phyloP scores from a whole-genome alignment of 1,140 invertebrate species.

The Melanaphis sacchari region DNA sequence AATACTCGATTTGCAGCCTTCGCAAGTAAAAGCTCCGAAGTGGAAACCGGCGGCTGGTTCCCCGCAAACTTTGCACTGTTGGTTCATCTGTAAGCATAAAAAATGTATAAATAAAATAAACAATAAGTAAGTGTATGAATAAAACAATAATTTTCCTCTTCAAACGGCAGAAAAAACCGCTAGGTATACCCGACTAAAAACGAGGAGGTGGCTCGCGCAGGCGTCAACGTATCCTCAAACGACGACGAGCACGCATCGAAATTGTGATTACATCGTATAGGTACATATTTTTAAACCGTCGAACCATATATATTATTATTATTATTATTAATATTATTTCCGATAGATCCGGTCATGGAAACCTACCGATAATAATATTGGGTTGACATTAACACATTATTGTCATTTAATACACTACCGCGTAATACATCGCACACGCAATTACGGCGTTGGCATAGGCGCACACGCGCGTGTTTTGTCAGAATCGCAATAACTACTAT shows the following conservation, averaged over 20 bases:
- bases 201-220: not conserved
- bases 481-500: not conserved
- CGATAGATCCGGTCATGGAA: conserved; percentile 41
- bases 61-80: conserved; percentile 92
- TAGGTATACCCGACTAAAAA: not conserved
- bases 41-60: conserved; percentile 95
- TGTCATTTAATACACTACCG: not conserved
- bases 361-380: conserved; percentile 22
- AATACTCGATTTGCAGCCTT: conserved; percentile 90
- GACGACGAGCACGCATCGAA: not conserved
- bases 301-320: conserved; percentile 8
- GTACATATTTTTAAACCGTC: too few species aligned
- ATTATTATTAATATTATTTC: too few species aligned
- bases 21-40: conserved; percentile 96
- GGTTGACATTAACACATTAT: conserved; percentile 43
- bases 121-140: not conserved
- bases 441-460: not conserved
- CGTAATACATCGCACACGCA: not conserved
- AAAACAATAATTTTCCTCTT: not conserved
- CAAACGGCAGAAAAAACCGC: not conserved
- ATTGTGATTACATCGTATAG: too few species aligned
- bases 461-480: not conserved
- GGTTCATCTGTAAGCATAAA: conserved; percentile 83
- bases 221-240: not conserved
- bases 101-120: conserved; percentile 60